These are phyloP conservation scores for Semaprochilodus insignis DNA, from an alignment of 2,797 vertebrate genomes.

Conservation along the genomic window DNA sequence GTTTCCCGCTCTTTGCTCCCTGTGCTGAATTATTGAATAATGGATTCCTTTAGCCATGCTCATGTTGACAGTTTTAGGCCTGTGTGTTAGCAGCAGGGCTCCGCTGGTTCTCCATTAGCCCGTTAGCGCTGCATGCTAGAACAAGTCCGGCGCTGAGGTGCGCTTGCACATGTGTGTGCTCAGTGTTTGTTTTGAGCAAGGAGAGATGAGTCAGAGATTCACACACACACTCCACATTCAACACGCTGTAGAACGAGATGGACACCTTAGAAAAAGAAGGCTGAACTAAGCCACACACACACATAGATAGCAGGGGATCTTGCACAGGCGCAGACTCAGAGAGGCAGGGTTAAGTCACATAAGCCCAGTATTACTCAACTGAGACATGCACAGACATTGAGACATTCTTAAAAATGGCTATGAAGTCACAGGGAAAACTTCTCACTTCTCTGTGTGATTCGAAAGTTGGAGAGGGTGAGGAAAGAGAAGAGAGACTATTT, in stretches of 20 bases:
- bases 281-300: conserved; percentile 8
- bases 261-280: conserved; percentile 21
- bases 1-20: conserved; percentile 50
- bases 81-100: conserved; percentile 30
- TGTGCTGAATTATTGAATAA: conserved; percentile 64
- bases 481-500: neutral
- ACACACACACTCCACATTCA: conserved; percentile 56
- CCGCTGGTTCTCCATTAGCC: conserved; percentile 40
- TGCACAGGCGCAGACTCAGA: conserved; percentile 10
- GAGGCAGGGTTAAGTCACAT: conserved; percentile 32
- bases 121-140: conserved; percentile 25
- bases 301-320: conserved; percentile 4
- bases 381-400: conserved; percentile 20
- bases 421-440: conserved; percentile 29
- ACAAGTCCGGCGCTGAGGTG: conserved; percentile 21
- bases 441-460: conserved; percentile 22
- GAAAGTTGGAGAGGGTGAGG: neutral
- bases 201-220: conserved; percentile 53
- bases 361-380: conserved; percentile 5
- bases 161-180: conserved; percentile 10
- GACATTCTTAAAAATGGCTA: conserved; percentile 22
- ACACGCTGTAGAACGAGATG: conserved; percentile 35
- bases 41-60: conserved; percentile 57
- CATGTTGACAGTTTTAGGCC: conserved; percentile 60
- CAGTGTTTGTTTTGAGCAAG: conserved; percentile 31